phyloP scores from a whole-genome alignment of 2,113 vertebrate genomes.

The Siniperca knerii region DNA sequence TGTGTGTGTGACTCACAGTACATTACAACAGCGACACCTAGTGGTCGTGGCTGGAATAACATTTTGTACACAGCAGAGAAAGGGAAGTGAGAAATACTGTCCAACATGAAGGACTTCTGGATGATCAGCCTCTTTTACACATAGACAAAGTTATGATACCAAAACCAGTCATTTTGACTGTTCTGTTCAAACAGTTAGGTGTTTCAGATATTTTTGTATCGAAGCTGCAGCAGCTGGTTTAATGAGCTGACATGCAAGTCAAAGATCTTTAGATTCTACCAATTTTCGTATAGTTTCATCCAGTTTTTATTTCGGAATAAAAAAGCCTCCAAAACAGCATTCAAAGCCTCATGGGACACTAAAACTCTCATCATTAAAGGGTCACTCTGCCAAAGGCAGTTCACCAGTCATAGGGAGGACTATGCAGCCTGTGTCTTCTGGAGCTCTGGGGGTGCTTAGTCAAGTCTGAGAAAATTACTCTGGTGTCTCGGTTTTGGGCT shows the following conservation, averaged over 20 bases:
- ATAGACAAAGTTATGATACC: background rate
- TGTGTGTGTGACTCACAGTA: background rate
- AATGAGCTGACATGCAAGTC: background rate
- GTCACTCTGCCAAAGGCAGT: background rate
- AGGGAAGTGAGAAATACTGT: background rate
- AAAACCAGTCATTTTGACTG: too few species aligned
- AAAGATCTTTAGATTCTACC: background rate
- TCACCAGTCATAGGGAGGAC: background rate
- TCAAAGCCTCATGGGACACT: background rate
- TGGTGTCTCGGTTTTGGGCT: background rate
- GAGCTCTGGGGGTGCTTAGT: background rate
- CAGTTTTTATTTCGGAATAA: background rate
- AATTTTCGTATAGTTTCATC: too few species aligned
- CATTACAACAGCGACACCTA: constrained; percentile 67
- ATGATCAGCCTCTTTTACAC: background rate
- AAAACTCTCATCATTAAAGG: background rate
- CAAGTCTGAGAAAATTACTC: background rate
- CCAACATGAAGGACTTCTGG: background rate
- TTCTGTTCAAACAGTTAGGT: background rate
- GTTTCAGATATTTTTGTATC: background rate
- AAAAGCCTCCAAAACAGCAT: background rate
- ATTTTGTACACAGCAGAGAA: background rate
- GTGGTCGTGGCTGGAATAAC: background rate
- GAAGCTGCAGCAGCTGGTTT: background rate
- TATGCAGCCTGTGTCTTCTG: background rate